Base-by-base conservation (phyloP, 2,888 invertebrate genomes). In the Euplagia quadripunctaria region DNA sequence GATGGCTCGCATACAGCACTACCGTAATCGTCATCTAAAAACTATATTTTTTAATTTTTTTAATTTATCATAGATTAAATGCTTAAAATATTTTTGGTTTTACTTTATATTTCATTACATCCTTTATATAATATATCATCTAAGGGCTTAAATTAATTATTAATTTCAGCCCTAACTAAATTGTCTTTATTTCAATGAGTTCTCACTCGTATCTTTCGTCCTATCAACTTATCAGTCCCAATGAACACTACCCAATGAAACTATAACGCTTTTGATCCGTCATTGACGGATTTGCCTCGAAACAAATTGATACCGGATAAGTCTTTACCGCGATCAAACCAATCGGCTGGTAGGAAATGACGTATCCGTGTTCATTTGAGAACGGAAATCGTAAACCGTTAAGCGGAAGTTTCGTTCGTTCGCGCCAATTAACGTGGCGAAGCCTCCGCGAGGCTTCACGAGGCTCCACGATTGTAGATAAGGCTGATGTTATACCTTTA, bases 351-450 rank as follows among this genome's bases (percentile, higher is more conserved):
- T 85, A 87, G 92, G 92, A 92, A 92, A 93, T 90, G 90, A 88
- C 88, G 87, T 87, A 89, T 88, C 87, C 86, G 85, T 84, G 86
- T 85, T 88, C 85, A 87, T 86, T 88, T 84, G 87, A 86, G 82
- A 83, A 87, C 87, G 93, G 93, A 92, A 90, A 91, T 92, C 91
- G 90, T 90, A 89, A 92, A 89, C 91, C 91, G 87, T 84, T 71
- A 79, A 87, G 80, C 91, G 94, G 93, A 94, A 90, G 92, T 92
- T 91, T 91, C 91, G 87, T 82, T 90, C 89, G 87, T 87, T 90
- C 87, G 88, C 87, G 85, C 86, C 84, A 81, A 86, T 85, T 85
- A 86, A 75, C 77, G 76, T 75, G 46, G 77, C 74, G 78, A 78
- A 78, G 76, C 77, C 80, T 74, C 58, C 65, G 70, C 65, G 68